Conservation (phyloP, 2,797 vertebrate genomes). For the Falco berigora region DNA sequence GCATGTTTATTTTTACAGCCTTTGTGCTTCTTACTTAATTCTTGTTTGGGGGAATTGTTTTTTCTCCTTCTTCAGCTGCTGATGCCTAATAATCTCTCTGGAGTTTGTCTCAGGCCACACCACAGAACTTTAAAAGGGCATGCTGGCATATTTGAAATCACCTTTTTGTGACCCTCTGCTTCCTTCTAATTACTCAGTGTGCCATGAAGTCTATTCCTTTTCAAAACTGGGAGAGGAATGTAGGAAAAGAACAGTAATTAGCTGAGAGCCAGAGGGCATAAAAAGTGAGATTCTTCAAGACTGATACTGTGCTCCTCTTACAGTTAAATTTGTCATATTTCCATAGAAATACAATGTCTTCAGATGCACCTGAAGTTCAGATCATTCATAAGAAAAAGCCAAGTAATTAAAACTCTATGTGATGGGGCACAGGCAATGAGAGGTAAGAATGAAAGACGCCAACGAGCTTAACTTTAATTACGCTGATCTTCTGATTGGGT, state of each 20-base stretch:
- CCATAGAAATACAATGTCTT: neutral
- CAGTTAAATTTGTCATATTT: neutral
- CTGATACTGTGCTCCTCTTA: neutral
- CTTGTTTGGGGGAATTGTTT: too few species aligned
- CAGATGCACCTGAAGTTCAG: neutral
- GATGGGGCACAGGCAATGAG: neutral
- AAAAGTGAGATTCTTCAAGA: neutral
- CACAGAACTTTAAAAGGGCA: too few species aligned
- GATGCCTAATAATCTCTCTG: too few species aligned
- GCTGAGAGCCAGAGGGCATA: neutral
- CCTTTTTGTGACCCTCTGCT: too few species aligned
- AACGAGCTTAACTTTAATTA: neutral
- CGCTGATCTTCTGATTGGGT: neutral
- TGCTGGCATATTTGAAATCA: too few species aligned
- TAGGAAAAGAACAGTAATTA: neutral
- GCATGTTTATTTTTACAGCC: too few species aligned
- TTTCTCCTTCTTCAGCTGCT: too few species aligned
- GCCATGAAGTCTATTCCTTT: neutral
- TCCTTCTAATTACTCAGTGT: neutral
- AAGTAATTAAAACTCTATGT: neutral
- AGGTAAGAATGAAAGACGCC: neutral
- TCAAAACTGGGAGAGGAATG: neutral
- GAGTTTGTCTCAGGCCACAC: too few species aligned
- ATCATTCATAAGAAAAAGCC: neutral
- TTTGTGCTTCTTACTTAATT: too few species aligned